Evolutionary conservation across 2,113 vertebrate species (phyloP).

Genomic region (Spea bombifrons): DNA sequence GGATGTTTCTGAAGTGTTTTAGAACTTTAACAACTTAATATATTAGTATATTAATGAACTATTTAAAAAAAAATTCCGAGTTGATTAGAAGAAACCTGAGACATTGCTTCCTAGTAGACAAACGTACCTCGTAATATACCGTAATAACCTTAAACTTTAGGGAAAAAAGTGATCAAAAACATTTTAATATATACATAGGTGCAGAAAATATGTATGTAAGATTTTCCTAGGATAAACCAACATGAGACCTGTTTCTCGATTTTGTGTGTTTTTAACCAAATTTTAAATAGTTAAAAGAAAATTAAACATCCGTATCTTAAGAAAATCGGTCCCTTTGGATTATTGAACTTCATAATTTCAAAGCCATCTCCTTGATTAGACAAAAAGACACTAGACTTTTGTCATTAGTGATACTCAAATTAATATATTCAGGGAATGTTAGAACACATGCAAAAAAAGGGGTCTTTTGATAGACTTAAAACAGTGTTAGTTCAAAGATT

Average conservation of each 20-base stretch:
- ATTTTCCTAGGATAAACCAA: background rate
- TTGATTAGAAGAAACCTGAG: too few species aligned
- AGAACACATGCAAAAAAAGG: constrained; percentile 89
- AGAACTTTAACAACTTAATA: too few species aligned
- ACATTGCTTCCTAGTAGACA: background rate
- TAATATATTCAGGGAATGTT: constrained; percentile 66
- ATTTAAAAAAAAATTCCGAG: too few species aligned
- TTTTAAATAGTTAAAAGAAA: background rate
- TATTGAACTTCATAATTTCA: constrained; percentile 57
- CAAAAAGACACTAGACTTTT: constrained; percentile 57
- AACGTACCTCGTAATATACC: background rate
- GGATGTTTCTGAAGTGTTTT: too few species aligned
- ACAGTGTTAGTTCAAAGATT: constrained; percentile 79
- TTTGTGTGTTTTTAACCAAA: background rate
- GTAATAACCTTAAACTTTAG: background rate
- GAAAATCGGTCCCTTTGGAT: constrained; percentile 65
- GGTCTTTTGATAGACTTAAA: constrained; percentile 72
- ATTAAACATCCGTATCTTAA: constrained; percentile 61
- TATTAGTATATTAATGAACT: too few species aligned
- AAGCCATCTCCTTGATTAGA: constrained; percentile 62
- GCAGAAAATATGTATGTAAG: background rate
- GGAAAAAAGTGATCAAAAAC: background rate
- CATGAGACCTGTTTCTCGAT: constrained; percentile 20
- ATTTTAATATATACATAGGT: too few species aligned
- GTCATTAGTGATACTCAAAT: constrained; percentile 58